These are phyloP conservation scores for Diacarnus erythraeanus DNA, from an alignment of 37 sponge, comb jelly and placozoan genomes.

Conservation along the genomic window DNA sequence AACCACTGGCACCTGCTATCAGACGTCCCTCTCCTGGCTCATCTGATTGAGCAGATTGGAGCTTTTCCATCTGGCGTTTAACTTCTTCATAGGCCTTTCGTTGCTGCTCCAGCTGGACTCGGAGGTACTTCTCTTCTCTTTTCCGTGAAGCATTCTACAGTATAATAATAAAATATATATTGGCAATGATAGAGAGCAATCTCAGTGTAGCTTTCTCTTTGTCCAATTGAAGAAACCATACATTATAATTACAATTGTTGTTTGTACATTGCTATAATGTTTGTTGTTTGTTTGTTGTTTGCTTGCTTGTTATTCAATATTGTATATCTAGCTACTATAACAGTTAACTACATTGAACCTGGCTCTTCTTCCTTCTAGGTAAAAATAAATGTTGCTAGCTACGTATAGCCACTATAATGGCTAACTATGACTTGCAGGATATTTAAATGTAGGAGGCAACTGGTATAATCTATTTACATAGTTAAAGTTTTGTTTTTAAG, in stretches of 20 bases:
- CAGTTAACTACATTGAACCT: neutral
- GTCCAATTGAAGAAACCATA: too few relatives aligned
- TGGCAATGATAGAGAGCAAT: too few relatives aligned
- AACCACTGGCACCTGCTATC: slow-evolving; percentile 5
- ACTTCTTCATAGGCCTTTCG: slow-evolving; percentile 14
- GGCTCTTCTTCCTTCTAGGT: too few relatives aligned
- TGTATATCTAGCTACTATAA: neutral
- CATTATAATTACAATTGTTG: neutral
- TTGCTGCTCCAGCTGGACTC: neutral
- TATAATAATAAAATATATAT: neutral
- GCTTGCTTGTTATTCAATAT: too few relatives aligned
- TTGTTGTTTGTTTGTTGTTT: too few relatives aligned
- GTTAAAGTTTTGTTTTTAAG: too few relatives aligned
- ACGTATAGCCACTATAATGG: too few relatives aligned
- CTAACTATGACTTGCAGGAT: too few relatives aligned
- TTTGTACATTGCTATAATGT: too few relatives aligned
- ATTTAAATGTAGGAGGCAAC: too few relatives aligned
- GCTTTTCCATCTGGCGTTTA: slow-evolving; percentile 8
- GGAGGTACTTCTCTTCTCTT: neutral
- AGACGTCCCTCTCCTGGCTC: neutral
- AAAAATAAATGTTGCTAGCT: too few relatives aligned
- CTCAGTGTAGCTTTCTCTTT: neutral
- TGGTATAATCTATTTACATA: too few relatives aligned
- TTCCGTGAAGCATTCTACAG: slow-evolving; percentile 3
- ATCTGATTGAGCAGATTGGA: neutral